Evolutionary conservation across 1,140 invertebrate species (phyloP), one percentile per base, ranked within the genome.

Genomic region (Drosophila simulans): DNA sequence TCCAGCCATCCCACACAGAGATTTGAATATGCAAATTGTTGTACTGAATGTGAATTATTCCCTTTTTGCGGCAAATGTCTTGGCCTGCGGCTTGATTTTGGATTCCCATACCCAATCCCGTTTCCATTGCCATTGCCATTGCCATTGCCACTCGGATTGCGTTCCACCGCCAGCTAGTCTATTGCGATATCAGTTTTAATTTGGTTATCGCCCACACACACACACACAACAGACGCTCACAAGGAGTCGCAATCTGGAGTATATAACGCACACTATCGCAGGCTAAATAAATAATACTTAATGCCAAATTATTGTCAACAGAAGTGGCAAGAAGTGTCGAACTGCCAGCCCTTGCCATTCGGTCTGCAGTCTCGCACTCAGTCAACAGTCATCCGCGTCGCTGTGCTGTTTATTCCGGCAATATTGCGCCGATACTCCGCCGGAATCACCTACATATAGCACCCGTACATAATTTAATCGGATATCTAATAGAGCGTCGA

Each of bases 301-400:
- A 88, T 80, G 68, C 84, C 84, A 73, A 66, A 88, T 89, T 89
- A 88, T 88, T 80, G 80, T 80, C 77, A 88, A 69, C 68, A 68
- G 48, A 71, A 80, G 55, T 63, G 77, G 57, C 68, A 71, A 66
- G 63, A 77, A 80, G 76, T 77, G 83, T 86, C 81, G 83, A 82
- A 76, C 69, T 62, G 58, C 45, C 39, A 40, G 71, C 60, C 53
- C 72, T 76, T 75, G 72, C 72, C 72, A 35, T 45, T 45, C 42
- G 45, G 48, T 55, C 62, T 56, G 69, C 60, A 52, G 22, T 39
- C 11, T 34, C 58, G 55, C 53, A 43, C 48, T 75, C 72, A 75
- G 70, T 75, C 72, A 75, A 52, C 59, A 57, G 37, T 75, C 72
- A 75, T 65, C 49, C 53, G 71, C 48, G 34, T 5, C 25, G 42